Conservation (phyloP, 2,113 vertebrate genomes). For the Hydrochoerus hydrochaeris region DNA sequence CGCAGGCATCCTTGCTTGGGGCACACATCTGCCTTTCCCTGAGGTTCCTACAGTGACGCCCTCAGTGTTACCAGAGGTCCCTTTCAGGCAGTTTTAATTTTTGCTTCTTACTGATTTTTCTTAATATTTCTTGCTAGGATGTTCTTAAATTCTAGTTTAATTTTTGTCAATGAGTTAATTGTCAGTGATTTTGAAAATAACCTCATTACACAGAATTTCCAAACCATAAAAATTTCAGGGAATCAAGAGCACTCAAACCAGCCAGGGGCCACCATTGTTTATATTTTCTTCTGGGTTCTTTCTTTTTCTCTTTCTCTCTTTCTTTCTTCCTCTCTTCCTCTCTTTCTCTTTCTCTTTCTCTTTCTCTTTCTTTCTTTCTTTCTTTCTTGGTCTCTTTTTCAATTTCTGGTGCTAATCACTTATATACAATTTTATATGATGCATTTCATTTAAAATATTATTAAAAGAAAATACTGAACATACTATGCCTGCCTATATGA, state of each 20-base stretch:
- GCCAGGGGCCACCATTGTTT: not conserved
- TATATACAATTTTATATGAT: not conserved
- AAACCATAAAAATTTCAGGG: not conserved
- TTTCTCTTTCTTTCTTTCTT: not conserved
- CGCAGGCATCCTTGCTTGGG: too few species aligned
- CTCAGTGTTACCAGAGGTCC: not conserved
- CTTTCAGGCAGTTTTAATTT: not conserved
- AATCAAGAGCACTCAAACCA: not conserved
- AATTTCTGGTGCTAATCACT: constrained; percentile 22
- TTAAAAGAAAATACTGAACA: not conserved
- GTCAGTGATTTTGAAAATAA: constrained; percentile 31
- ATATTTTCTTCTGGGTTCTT: not conserved
- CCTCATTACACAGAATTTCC: not conserved
- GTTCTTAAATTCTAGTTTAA: constrained; percentile 17
- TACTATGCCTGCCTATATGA: not conserved
- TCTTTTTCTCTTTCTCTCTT: not conserved
- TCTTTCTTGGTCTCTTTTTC: not conserved
- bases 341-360: not conserved
- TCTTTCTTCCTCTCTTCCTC: not conserved
- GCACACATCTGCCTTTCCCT: not conserved
- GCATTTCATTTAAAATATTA: not conserved
- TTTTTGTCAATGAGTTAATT: constrained; percentile 31
- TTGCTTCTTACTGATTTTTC: not conserved
- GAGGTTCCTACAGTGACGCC: not conserved
- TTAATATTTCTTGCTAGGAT: not conserved